phyloP scores from a whole-genome alignment of 1,140 invertebrate genomes.

The Trachymyrmex septentrionalis region DNA sequence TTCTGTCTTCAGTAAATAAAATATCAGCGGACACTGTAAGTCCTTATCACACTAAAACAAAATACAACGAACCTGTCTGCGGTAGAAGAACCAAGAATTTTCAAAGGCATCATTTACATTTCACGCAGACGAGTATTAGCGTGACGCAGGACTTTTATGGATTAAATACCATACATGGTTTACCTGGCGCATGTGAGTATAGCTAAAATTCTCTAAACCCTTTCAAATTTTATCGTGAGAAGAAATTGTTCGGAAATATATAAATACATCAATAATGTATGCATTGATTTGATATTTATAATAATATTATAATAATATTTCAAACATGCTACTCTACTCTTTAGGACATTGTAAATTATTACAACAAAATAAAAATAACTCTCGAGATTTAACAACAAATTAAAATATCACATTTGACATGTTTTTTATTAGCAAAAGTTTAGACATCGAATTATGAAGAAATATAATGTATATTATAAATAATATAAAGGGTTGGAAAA shows the following conservation, averaged over 20 bases:
- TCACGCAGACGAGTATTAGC: slow-evolving; percentile 82
- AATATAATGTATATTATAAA: background rate
- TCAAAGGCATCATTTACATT: slow-evolving; percentile 87
- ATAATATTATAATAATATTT: no score
- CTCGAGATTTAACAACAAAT: no score
- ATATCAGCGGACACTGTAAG: background rate
- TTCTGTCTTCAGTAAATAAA: slow-evolving; percentile 65
- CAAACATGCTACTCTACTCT: no score
- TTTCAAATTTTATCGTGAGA: background rate
- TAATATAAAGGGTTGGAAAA: background rate
- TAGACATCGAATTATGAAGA: background rate
- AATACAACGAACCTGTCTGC: slow-evolving; percentile 38
- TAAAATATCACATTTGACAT: no score
- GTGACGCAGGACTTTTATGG: slow-evolving; percentile 82
- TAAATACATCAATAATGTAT: no score
- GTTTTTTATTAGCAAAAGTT: slow-evolving; percentile 4
- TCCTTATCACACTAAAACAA: slow-evolving; percentile 45
- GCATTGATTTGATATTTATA: no score
- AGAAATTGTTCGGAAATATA: background rate
- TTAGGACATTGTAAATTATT: no score
- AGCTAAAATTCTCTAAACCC: background rate
- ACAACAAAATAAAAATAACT: no score
- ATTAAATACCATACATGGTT: slow-evolving; percentile 72
- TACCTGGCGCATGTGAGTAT: slow-evolving; percentile 69
- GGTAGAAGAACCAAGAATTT: slow-evolving; percentile 84